phyloP scores from a whole-genome alignment of 2,113 vertebrate genomes.

The Notarius lentiginosus region DNA sequence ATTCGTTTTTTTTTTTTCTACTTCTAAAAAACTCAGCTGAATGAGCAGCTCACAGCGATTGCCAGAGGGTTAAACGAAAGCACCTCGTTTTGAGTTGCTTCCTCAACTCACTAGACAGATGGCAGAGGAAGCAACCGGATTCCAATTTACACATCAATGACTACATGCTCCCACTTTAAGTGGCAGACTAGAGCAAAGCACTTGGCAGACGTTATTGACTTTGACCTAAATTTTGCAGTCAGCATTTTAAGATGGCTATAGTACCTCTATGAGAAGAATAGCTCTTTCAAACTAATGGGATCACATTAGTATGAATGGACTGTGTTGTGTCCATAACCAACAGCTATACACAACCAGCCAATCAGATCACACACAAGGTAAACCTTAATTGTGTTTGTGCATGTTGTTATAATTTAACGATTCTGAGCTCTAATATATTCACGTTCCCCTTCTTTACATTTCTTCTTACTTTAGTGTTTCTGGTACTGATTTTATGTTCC shows the following conservation, averaged over 20 bases:
- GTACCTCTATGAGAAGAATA: not conserved
- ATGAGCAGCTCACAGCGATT: not conserved
- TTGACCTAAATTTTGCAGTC: not conserved
- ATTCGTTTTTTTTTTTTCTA: not conserved
- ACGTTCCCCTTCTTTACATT: not conserved
- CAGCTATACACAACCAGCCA: not conserved
- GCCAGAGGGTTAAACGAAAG: not conserved
- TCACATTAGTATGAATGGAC: not conserved
- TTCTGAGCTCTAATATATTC: not conserved
- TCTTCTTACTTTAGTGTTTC: not conserved
- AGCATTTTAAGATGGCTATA: not conserved
- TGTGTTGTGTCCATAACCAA: not conserved
- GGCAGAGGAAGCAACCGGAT: not conserved
- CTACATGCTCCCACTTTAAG: not conserved
- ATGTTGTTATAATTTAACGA: not conserved
- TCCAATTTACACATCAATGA: constrained; percentile 31
- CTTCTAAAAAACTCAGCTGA: not conserved
- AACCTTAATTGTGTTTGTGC: not conserved
- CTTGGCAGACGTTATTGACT: not conserved
- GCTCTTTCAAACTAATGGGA: not conserved
- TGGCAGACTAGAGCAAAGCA: not conserved
- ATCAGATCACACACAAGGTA: not conserved
- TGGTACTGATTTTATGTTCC: not conserved
- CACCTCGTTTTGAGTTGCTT: constrained; percentile 4
- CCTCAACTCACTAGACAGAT: not conserved